Percentiles rank a stretch among this genome's conserved stretches.
Evolutionary conservation across 2,797 vertebrate genomes (phyloP).

Genomic region (Leptatherina wallacei): DNA sequence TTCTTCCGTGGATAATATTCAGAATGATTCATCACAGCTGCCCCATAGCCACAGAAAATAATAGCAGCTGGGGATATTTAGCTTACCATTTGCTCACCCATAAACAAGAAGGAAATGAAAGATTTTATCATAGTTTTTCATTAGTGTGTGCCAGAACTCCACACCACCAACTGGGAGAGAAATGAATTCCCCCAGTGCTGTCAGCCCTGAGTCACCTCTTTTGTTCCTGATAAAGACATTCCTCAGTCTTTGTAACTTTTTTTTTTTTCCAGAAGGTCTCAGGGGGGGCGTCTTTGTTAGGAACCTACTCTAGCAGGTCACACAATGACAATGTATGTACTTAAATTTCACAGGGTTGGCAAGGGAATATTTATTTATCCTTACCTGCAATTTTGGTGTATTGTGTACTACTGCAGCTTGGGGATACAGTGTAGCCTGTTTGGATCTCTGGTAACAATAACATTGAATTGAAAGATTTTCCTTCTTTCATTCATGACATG

Average conservation of each 20-base stretch:
- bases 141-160: conserved; percentile 79
- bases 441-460: conserved; percentile 33
- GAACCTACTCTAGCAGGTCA: conserved; percentile 73
- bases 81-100: conserved; percentile 72
- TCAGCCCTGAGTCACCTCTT: conserved; percentile 80
- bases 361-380: conserved; percentile 69
- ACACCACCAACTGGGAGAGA: conserved; percentile 85
- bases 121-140: conserved; percentile 85
- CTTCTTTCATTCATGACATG: conserved; percentile 20
- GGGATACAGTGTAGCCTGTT: conserved; percentile 52
- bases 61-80: conserved; percentile 75
- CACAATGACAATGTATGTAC: conserved; percentile 80
- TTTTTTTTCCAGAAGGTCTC: conserved; percentile 59
- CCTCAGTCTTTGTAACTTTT: conserved; percentile 80
- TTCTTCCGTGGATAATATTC: conserved; percentile 72
- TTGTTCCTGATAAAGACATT: conserved; percentile 86
- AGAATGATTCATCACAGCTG: conserved; percentile 77
- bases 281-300: conserved; percentile 72
- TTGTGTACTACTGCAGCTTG: conserved; percentile 54
- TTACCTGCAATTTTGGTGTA: conserved; percentile 58
- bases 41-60: conserved; percentile 71
- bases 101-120: conserved; percentile 82
- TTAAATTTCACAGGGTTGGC: conserved; percentile 80
- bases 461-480: conserved; percentile 23
- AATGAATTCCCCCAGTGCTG: conserved; percentile 83